phyloP scores from a whole-genome alignment of 1,140 invertebrate species.

The Bombus superbus region DNA sequence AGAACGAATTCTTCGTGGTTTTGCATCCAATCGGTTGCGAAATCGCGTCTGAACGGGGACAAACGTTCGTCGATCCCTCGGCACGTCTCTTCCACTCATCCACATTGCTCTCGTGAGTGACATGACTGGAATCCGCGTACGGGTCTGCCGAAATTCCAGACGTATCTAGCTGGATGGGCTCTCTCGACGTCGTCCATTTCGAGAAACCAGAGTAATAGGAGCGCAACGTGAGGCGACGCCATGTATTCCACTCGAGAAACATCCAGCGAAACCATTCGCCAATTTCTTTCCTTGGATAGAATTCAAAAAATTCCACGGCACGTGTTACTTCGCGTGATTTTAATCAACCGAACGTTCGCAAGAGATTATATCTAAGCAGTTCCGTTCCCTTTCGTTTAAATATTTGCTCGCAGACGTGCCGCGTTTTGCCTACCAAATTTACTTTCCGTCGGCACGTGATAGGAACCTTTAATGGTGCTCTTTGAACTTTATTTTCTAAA shows the following conservation, averaged over 20 bases:
- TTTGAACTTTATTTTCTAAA: not conserved
- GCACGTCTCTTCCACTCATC: conserved; percentile 41
- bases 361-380: conserved; percentile 33
- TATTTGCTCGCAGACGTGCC: conserved; percentile 9
- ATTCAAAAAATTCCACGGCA: conserved; percentile 2
- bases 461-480: not conserved
- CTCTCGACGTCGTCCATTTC: conserved; percentile 46
- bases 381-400: conserved; percentile 29
- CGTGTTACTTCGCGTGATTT: conserved; percentile 13
- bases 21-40: not conserved
- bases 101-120: conserved; percentile 59
- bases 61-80: conserved; percentile 5
- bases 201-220: conserved; percentile 54
- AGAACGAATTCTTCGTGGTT: not conserved
- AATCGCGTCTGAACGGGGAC: not conserved
- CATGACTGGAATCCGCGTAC: conserved; percentile 51
- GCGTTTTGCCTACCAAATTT: not conserved
- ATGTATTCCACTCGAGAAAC: conserved; percentile 24
- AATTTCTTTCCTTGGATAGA: conserved; percentile 22
- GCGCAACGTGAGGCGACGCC: conserved; percentile 13
- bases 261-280: not conserved
- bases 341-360: not conserved
- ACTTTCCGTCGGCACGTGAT: not conserved
- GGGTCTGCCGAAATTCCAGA: conserved; percentile 58
- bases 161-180: conserved; percentile 43